Conservation (phyloP, 2,888 invertebrate species). For the Pristionchus fissidentatus region DNA sequence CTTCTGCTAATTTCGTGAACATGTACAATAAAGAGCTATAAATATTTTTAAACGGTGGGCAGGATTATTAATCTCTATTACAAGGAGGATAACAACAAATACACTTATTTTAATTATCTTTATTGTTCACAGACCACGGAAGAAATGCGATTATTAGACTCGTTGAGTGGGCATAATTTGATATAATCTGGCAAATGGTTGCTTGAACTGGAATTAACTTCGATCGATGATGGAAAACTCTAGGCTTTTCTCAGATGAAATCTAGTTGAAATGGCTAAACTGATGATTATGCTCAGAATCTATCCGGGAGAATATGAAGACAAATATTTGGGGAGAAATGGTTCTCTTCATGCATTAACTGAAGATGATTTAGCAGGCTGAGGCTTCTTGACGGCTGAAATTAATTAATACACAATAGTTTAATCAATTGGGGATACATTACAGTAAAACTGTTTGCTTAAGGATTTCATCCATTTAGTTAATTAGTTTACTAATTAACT, state of each 20-base stretch:
- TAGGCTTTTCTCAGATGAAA: not conserved
- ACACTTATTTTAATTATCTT: not conserved
- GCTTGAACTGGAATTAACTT: not conserved
- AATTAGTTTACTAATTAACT: not conserved
- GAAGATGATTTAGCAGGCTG: conserved; percentile 28
- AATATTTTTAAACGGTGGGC: no score
- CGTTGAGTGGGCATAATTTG: not conserved
- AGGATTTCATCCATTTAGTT: not conserved
- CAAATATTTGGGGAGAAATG: not conserved
- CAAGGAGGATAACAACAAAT: no score
- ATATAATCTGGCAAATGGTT: conserved; percentile 29
- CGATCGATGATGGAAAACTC: conserved; percentile 23
- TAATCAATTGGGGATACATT: no score
- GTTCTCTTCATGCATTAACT: not conserved
- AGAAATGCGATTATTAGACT: conserved; percentile 41
- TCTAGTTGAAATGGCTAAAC: conserved; percentile 1
- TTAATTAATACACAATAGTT: not conserved
- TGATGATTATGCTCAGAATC: no score
- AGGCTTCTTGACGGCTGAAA: conserved; percentile 21
- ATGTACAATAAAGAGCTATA: no score
- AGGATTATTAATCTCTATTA: no score
- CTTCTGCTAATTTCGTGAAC: no score
- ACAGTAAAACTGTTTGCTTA: no score
- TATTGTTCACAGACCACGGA: not conserved
- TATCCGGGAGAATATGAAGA: not conserved